Evolutionary conservation across 2,888 invertebrate genomes (phyloP).

Genomic region (Eilema griseolum): DNA sequence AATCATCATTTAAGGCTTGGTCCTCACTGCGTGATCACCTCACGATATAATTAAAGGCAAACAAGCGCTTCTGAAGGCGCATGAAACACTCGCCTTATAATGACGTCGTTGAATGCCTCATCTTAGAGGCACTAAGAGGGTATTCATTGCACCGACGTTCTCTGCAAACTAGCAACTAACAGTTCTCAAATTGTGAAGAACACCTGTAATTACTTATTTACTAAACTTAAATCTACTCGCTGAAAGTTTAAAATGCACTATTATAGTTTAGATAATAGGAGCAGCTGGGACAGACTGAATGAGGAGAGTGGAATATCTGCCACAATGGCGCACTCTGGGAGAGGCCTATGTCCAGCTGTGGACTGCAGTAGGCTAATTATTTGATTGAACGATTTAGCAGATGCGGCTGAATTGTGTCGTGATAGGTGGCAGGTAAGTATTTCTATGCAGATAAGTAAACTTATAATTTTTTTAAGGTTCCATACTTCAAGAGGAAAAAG

Average conservation of each 20-base stretch:
- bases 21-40: background rate
- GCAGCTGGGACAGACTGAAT: no score
- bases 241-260: background rate
- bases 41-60: background rate
- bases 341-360: no score
- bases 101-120: background rate
- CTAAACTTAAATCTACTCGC: background rate
- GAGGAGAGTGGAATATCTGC: no score
- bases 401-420: background rate
- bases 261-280: background rate
- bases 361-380: no score
- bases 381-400: background rate
- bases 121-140: background rate
- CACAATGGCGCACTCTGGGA: no score
- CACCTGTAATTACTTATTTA: no score
- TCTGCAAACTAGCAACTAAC: background rate
- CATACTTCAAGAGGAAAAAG: no score
- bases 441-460: no score
- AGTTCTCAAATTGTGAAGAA: background rate
- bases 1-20: background rate
- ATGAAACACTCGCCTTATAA: background rate
- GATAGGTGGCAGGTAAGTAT: background rate
- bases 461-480: no score
- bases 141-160: background rate
- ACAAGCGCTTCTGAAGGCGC: background rate